A percentile compares a stretch with the other conserved stretches of the same genome.
phyloP scores from a whole-genome alignment of 2,888 invertebrate species.

The Polyploca ridens region DNA sequence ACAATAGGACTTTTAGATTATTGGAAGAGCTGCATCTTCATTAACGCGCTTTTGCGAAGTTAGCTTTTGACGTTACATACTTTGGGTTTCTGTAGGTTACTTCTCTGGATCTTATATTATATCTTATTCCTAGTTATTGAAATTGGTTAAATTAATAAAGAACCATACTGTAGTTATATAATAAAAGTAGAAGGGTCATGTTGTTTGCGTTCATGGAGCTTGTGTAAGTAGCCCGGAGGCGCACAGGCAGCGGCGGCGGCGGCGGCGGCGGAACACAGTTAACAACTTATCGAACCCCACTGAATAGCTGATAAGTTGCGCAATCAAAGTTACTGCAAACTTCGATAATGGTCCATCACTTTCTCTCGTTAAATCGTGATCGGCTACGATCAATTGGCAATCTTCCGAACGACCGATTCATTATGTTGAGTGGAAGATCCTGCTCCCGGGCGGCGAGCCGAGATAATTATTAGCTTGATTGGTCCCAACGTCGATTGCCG shows the following conservation, averaged over 20 bases:
- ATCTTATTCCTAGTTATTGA: too few relatives aligned
- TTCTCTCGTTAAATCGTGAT: not conserved
- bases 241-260: not conserved
- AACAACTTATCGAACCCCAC: not conserved
- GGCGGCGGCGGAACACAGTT: not conserved
- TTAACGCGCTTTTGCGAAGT: too few relatives aligned
- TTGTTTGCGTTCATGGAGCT: too few relatives aligned
- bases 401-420: constrained; percentile 1
- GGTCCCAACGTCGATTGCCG: not conserved
- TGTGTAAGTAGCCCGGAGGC: not conserved
- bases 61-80: too few relatives aligned
- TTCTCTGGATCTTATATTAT: too few relatives aligned
- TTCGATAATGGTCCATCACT: not conserved
- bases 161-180: not conserved
- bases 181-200: not conserved
- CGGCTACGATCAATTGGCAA: not conserved
- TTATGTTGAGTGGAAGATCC: not conserved
- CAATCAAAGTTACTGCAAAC: not conserved
- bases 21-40: too few relatives aligned
- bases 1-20: too few relatives aligned
- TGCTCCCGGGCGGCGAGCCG: not conserved
- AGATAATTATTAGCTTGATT: not conserved
- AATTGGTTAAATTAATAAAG: too few relatives aligned
- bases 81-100: too few relatives aligned
- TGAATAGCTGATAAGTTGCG: constrained; percentile 5